Base-by-base conservation (phyloP, 2,797 vertebrate genomes). In the Spinibarbus caldwelli region DNA sequence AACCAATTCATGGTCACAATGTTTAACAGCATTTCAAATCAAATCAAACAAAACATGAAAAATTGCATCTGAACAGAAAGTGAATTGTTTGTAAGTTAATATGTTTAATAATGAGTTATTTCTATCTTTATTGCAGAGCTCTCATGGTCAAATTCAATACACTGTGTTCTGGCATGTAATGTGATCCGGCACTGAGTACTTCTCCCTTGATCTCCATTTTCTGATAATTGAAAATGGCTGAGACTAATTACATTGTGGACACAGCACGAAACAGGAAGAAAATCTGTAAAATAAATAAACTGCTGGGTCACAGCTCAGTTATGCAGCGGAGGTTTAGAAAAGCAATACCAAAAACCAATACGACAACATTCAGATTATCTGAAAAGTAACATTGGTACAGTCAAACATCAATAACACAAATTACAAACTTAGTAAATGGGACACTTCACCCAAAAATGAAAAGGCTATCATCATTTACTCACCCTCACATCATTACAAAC, bases 131-230 rank as follows among this genome's bases (percentile, higher is more conserved):
- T 34, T 47, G 49, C 9, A 79, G 26, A 59, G 76, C 29, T 70
- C 71, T 57, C 19, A 17, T 34, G 26, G 64, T 9, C 38, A 64
- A 66, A 66, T 41, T 43, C 34, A 47, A 49, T 73, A 41, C 43
- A 73, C 77, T 29, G 71, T 49, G 26, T 19, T 6, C 47, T 14
- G 52, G 72, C 15, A 68, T 77, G 85, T 85, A 85, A 89, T 68
- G 2, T 73, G 29, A 88, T 66, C 78, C 49, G 10, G 49, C 57
- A 80, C 52, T 5, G 11, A 82, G 68, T 78, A 71, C 57, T 72
- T 62, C n/a, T 31, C 29, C 41, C 41, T 41, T 73, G 54, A 83
- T 49, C 81, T 75, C n/a, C 29, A 66, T 77, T 80, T 64, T 73
- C 31, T 67, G 47, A 75, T 36, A 62, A 86, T 9, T n/a, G 45